Conservation (phyloP, 2,888 invertebrate species). For the Apocheima hispidaria region DNA sequence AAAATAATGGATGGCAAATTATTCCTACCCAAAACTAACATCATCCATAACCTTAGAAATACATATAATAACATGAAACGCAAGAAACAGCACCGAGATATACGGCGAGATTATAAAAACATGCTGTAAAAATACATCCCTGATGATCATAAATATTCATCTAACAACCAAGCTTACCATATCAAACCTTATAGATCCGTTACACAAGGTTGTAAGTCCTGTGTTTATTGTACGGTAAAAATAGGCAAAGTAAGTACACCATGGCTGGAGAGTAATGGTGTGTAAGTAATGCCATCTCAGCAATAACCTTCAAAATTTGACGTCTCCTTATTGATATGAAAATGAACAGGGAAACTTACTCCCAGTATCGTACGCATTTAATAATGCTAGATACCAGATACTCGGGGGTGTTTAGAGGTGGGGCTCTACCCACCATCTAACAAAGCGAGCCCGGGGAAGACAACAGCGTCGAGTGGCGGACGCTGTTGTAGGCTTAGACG, state of each 20-base stretch:
- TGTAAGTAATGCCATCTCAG: conserved; percentile 59
- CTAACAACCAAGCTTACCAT: not conserved
- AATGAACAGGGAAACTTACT: conserved; percentile 36
- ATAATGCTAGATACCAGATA: not conserved
- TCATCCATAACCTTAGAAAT: conserved; percentile 12
- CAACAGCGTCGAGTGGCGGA: too few relatives aligned
- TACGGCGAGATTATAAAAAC: conserved; percentile 68
- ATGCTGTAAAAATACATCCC: conserved; percentile 60
- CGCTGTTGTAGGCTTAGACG: too few relatives aligned
- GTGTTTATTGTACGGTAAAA: conserved; percentile 28
- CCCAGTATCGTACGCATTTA: not conserved
- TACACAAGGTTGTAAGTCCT: conserved; percentile 40
- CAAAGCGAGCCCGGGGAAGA: too few relatives aligned
- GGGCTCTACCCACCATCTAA: too few relatives aligned
- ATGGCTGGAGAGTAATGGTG: conserved; percentile 59
- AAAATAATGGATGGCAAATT: conserved; percentile 5
- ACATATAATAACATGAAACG: conserved; percentile 29
- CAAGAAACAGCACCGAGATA: conserved; percentile 56
- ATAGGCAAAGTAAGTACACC: conserved; percentile 31
- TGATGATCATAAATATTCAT: conserved; percentile 62
- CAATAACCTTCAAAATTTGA: conserved; percentile 64
- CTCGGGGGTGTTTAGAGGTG: too few relatives aligned
- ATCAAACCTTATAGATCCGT: not conserved
- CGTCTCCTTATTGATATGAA: conserved; percentile 64
- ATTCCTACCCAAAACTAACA: conserved; percentile 20